These are phyloP conservation scores for Gastrophryne carolinensis DNA, from an alignment of 2,797 vertebrate genomes.

Conservation along the genomic window DNA sequence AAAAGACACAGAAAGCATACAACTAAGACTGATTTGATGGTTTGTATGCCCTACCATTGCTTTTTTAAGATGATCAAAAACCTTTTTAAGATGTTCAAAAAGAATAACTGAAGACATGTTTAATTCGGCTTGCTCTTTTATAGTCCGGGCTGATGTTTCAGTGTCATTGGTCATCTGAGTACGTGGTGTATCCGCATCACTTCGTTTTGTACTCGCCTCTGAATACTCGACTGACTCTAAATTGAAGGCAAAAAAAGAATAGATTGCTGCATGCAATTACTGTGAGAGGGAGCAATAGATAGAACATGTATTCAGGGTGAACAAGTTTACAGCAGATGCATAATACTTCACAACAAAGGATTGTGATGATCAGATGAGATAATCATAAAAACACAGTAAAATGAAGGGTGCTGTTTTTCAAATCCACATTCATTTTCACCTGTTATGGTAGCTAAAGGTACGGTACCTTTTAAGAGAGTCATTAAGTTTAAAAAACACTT, in stretches of 20 bases:
- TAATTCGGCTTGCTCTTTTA: neutral
- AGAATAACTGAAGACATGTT: conserved; percentile 47
- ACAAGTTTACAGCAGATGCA: neutral
- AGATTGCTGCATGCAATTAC: neutral
- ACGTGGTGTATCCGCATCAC: conserved; percentile 49
- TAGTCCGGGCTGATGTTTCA: neutral
- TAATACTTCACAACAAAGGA: neutral
- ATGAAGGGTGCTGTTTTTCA: neutral
- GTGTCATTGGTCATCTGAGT: conserved; percentile 33
- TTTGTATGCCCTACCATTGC: conserved; percentile 75
- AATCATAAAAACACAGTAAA: neutral
- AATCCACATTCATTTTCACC: neutral
- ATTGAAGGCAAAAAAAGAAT: conserved; percentile 34
- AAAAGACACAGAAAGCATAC: neutral
- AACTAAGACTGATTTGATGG: neutral
- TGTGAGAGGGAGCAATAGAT: neutral
- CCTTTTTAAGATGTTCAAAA: conserved; percentile 72
- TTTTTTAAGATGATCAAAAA: conserved; percentile 77
- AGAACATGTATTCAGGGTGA: neutral
- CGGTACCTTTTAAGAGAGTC: too few relatives aligned
- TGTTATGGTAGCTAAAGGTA: too few relatives aligned
- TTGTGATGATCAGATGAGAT: neutral
- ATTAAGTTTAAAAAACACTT: too few relatives aligned
- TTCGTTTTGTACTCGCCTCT: conserved; percentile 51
- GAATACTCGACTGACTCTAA: conserved; percentile 56